Evolutionary conservation across 2,888 invertebrate species (phyloP), one percentile per base, ranked within the genome.

Genomic region (Drosophila anomalata): DNA sequence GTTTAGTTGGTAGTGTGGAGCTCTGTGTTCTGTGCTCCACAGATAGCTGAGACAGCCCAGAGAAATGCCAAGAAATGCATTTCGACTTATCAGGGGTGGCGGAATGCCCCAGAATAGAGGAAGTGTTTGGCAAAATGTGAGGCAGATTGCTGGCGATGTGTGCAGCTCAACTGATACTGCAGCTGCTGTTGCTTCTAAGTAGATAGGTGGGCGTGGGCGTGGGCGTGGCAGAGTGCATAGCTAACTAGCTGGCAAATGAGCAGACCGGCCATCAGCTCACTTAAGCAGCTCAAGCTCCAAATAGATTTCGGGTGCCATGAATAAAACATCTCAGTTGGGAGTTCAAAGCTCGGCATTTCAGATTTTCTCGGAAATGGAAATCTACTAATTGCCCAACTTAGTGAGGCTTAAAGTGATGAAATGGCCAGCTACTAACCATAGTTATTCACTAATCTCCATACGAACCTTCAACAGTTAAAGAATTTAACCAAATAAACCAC

Each of bases 1-100:
- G 82, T 83, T 83, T 84, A 83, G 82, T 81, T 81, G 81, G 73
- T 65, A 79, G 82, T 78, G 73, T 83, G 82, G 87, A 76, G 81
- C 81, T 76, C 56, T 72, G 26, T 8, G 22, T 4, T 22, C 22
- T 4, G 60, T 17, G 17, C 17, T 17, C 17, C 5, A 58, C 69
- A 81, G 81, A 81, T 81, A 81, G 86, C 86, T 51, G 47, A 55
- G 47, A 55, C 53, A 55, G 66, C 50, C 44, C 66, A 57, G 66
- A 39, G 46, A 63, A 63, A 63, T 52, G 63, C 62, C 68, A 68
- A 51, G 70, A 60, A 80, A 70, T 76, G 69, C 78, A 74, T 42
- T 58, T 74, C 63, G 52, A 67, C 68, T 67, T 67, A 65, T 65
- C 65, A 52, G 59, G 61, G 22, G 22, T 4, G 22, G 60, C 70